A percentile compares a stretch with the other conserved stretches of the same genome.
Conservation (phyloP, 2,888 invertebrate genomes). For the Lepeophtheirus nordmannii region DNA sequence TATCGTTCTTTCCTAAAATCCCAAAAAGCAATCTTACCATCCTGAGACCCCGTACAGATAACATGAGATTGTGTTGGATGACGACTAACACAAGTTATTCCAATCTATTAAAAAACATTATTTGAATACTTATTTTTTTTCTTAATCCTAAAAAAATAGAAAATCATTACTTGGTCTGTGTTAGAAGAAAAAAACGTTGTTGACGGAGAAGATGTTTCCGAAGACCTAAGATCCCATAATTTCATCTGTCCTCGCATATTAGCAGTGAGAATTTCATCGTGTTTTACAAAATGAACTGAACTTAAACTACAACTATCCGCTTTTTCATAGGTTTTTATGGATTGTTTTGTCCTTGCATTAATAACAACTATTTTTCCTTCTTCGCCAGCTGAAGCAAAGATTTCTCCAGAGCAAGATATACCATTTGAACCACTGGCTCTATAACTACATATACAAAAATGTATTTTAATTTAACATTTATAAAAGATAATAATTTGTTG, state of each 20-base stretch:
- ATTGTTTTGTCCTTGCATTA: conserved; percentile 39
- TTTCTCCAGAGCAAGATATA: conserved; percentile 45
- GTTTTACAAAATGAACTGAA: background rate
- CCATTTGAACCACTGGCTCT: conserved; percentile 53
- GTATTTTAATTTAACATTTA: conserved; percentile 30
- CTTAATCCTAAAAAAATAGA: background rate
- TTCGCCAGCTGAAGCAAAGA: conserved; percentile 66
- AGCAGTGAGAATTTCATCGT: conserved; percentile 32
- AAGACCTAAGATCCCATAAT: conserved; percentile 58
- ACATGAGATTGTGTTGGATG: conserved; percentile 80
- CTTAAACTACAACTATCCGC: background rate
- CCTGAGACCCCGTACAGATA: conserved; percentile 65
- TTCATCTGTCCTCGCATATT: conserved; percentile 79
- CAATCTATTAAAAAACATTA: conserved; percentile 40
- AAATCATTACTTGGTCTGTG: background rate
- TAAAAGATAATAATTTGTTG: conserved; percentile 33
- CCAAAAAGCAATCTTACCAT: conserved; percentile 74
- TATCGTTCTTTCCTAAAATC: conserved; percentile 67
- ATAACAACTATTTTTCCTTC: conserved; percentile 54
- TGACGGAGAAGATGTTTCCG: background rate
- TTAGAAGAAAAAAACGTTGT: conserved; percentile 13
- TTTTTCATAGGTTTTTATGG: conserved; percentile 31
- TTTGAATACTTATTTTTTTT: conserved; percentile 29
- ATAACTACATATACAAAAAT: conserved; percentile 30
- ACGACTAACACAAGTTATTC: conserved; percentile 56